Conservation (phyloP, 2,113 vertebrate genomes). For the Paedocypris sp. region DNA sequence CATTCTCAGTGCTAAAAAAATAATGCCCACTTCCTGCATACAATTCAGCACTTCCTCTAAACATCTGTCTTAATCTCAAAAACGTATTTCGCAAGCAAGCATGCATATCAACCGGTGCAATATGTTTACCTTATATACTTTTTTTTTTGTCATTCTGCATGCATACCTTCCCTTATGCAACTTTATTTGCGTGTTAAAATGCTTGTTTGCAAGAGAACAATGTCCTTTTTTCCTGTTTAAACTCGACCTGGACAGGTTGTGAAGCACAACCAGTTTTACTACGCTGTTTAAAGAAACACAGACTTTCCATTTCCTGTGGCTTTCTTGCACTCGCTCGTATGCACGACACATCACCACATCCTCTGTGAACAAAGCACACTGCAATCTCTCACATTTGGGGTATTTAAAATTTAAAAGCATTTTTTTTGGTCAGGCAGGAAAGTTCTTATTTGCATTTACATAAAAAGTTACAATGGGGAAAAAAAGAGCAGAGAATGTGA, state of each 20-base stretch:
- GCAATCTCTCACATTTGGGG: conserved; percentile 24
- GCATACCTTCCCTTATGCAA: background rate
- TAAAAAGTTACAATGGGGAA: no score
- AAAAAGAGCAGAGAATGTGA: no score
- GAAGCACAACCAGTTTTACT: background rate
- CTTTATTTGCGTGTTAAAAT: background rate
- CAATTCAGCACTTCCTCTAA: background rate
- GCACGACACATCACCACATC: conserved; percentile 54
- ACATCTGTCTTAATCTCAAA: conserved; percentile 15
- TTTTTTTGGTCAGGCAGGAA: conserved; percentile 17
- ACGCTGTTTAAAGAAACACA: background rate
- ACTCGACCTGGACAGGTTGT: background rate
- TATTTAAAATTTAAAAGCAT: conserved; percentile 21
- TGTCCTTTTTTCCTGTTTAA: background rate
- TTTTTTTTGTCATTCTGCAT: conserved; percentile 24
- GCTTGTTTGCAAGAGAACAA: background rate
- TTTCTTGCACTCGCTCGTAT: conserved; percentile 34
- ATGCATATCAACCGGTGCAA: background rate
- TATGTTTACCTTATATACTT: conserved; percentile 35
- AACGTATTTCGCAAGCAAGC: background rate
- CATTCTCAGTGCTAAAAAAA: background rate
- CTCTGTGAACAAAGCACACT: conserved; percentile 37
- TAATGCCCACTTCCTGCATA: conserved; percentile 6
- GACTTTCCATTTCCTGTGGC: conserved; percentile 61
- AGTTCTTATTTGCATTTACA: background rate